Conservation (phyloP, 1,140 invertebrate genomes). For the Ladona fulva region DNA sequence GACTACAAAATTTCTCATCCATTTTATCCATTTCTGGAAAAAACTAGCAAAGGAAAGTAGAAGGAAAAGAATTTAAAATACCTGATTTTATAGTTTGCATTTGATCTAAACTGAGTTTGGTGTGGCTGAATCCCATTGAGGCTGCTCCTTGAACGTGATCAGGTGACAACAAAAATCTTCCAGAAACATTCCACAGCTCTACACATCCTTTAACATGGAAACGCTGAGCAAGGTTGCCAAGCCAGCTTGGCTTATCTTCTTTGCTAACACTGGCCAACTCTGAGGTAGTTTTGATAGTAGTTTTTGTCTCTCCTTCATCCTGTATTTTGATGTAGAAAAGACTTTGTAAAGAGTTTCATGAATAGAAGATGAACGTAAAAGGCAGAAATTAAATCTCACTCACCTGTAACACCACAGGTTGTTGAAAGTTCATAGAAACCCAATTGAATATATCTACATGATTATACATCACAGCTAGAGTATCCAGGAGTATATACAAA, state of each 20-base stretch:
- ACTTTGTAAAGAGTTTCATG: not conserved
- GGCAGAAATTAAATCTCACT: not conserved
- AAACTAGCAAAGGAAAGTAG: too few relatives aligned
- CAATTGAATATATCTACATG: conserved; percentile 42
- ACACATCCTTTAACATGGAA: conserved; percentile 45
- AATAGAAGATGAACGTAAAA: not conserved
- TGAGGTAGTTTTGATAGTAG: too few relatives aligned
- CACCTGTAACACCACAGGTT: not conserved
- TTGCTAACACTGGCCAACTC: not conserved
- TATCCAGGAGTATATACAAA: conserved; percentile 56
- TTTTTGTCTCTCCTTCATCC: not conserved
- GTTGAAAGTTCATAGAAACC: conserved; percentile 11
- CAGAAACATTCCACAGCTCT: conserved; percentile 48
- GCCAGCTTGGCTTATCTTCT: not conserved
- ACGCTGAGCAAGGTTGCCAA: not conserved
- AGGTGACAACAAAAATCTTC: conserved; percentile 38
- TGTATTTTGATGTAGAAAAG: not conserved
- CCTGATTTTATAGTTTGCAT: not conserved
- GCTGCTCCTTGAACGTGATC: conserved; percentile 31
- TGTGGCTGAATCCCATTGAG: conserved; percentile 48
- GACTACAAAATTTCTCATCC: too few relatives aligned
- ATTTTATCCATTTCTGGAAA: too few relatives aligned
- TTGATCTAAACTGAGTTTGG: conserved; percentile 41
- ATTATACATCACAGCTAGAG: conserved; percentile 57
- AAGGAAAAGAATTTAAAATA: not conserved